Evolutionary conservation across 2,113 vertebrate genomes (phyloP), one percentile per base, ranked within the genome.

Genomic region (Hippocampus abdominalis): DNA sequence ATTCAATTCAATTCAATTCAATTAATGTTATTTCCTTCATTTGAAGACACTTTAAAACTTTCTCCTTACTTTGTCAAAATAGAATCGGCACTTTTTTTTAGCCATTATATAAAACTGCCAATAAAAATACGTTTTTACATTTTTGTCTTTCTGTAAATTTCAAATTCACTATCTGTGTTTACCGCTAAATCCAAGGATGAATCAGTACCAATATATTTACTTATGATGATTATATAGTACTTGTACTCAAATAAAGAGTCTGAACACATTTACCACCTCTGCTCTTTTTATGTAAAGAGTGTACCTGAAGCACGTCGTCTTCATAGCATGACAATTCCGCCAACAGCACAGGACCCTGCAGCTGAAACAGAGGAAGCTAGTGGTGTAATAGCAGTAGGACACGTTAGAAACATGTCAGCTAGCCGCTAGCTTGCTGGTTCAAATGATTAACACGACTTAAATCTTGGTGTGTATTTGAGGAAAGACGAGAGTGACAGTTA

Each of bases 241-340:
- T 60, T 32, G 2, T 32, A 32, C 27, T 15, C 27, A 20, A 57
- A 13, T 27, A 11, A 16, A 48, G 1, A 57, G 15, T 18, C 3
- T 32, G 15, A 60, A 7, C 18, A 32, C 25, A 32, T 60, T 60
- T 60, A 18, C 57, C 6, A 32, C 57, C 13, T 27, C 13, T 20
- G 6, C 15, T 18, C 57, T 60, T 59, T 59, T 32, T 2, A 60
- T 32, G 27, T 0, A 48, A 4, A 27, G 54, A 54, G 20, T 67
- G 7, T 79, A 93, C 92, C 87, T 90, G 87, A 71, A 90, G 72
- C 27, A 65, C 68, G 39, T 89, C 80, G 4, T 90, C 86, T 70
- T 90, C 86, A 67, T 87, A 81, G 78, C 92, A 93, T 2, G 69
- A 78, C 66, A 93, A 59, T 36, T 84, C 80, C 3, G 90, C 90